Conservation (phyloP, 1,140 invertebrate species). For the Drosophila navojoa region DNA sequence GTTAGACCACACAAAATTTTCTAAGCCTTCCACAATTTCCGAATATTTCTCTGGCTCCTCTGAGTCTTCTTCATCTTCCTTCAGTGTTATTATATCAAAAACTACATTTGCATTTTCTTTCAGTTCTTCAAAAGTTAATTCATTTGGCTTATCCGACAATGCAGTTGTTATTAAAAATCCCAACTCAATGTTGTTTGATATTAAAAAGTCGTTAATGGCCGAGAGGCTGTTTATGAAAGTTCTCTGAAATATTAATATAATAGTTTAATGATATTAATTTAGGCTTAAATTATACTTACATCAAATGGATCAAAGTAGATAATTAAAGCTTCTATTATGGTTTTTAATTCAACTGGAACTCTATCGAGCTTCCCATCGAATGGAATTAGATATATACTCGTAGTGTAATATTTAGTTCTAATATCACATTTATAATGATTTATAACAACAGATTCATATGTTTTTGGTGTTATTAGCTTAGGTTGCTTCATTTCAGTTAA, state of each 20-base stretch:
- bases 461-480: conserved; percentile 18
- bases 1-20: conserved; percentile 60
- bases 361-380: conserved; percentile 52
- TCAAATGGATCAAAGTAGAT: conserved; percentile 55
- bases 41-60: conserved; percentile 34
- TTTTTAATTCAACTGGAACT: conserved; percentile 48
- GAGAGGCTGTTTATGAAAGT: conserved; percentile 47
- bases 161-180: conserved; percentile 56
- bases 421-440: conserved; percentile 52
- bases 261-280: not conserved
- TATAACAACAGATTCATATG: conserved; percentile 17
- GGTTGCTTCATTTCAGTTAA: conserved; percentile 52
- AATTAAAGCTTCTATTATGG: conserved; percentile 51
- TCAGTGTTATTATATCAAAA: conserved; percentile 57
- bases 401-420: conserved; percentile 57
- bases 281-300: conserved; percentile 18
- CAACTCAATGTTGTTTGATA: conserved; percentile 48
- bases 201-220: conserved; percentile 40
- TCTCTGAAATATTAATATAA: conserved; percentile 30
- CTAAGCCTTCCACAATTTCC: conserved; percentile 54
- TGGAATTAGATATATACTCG: conserved; percentile 49
- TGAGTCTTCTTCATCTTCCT: not conserved
- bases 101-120: conserved; percentile 48
- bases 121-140: conserved; percentile 44
- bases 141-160: conserved; percentile 17